Base-by-base conservation (phyloP, 1,140 invertebrate species). In the Theocolax elegans region DNA sequence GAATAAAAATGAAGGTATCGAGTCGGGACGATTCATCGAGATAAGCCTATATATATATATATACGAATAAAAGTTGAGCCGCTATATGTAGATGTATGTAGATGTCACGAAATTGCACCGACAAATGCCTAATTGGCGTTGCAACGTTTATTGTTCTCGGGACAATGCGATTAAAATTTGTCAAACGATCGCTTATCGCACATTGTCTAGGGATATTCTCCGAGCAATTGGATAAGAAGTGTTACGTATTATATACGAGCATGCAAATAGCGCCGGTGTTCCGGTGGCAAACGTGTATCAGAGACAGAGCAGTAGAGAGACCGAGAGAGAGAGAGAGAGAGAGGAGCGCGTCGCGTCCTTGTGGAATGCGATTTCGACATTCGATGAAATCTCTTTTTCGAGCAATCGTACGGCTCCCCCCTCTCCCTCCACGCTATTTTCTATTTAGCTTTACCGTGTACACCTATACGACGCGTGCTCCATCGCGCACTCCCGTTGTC, bases 131-230 rank as follows among this genome's bases (percentile, higher is more conserved):
- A 54, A 54, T 54, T 54, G 15, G 1, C 17, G 4, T 54, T 54
- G 17, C 27, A 31, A 31, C 27, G 31, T 54, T 54, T 15, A 54
- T 15, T 29, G 4, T 25, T 17, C 2, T 3, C 17, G 7, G 1
- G 15, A 17, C 4, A 19, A 51, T 21, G 17, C 0, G 13, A 31
- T 54, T 17, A 4, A 31, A 29, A 17, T 54, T 31, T 54, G 0
- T 63, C n/a, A 35, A 49, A 49, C 31, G 38, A 60, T 60, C 13
- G 23, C 40, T 60, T 46, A 60, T 44, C 12, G 19, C 12, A 31
- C 19, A 54, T 29, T 6, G 27, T 17, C 2, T 1, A 15, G 10
- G 27, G 10, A 27, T 2, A 13, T 15, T 58, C 25, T 13, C 7
- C 8, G 4, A 29, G 19, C 9, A 40, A n/a, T n/a, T n/a, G 59